Evolutionary conservation across 2,888 invertebrate species (phyloP).

Genomic region (Cotesia congregata): DNA sequence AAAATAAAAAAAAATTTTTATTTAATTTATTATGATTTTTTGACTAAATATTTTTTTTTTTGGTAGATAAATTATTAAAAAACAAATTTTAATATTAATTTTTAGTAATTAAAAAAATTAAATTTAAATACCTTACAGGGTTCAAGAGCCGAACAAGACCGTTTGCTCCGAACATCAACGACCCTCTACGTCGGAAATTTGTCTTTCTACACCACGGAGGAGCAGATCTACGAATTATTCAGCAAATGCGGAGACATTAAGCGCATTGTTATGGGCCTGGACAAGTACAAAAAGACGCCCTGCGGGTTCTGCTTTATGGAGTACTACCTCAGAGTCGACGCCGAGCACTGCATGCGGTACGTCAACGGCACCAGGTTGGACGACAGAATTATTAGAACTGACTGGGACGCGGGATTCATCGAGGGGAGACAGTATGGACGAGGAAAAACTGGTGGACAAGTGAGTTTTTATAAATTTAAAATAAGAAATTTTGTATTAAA

Average conservation of each 20-base stretch:
- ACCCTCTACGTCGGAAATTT: conserved; percentile 98
- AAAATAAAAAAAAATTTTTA: too few relatives aligned
- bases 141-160: conserved; percentile 89
- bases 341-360: conserved; percentile 89
- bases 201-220: conserved; percentile 98
- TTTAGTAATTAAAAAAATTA: not conserved
- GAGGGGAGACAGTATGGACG: conserved; percentile 99
- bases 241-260: conserved; percentile 95
- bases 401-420: conserved; percentile 99
- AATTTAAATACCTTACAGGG: conserved; percentile 74
- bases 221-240: conserved; percentile 97
- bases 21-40: too few relatives aligned
- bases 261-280: conserved; percentile 96
- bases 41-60: too few relatives aligned
- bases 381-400: conserved; percentile 96
- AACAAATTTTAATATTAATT: too few relatives aligned
- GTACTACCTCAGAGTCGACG: conserved; percentile 83
- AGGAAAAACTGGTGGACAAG: conserved; percentile 98
- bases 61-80: too few relatives aligned
- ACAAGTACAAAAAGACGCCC: conserved; percentile 97
- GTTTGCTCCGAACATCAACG: conserved; percentile 79
- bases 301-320: conserved; percentile 99
- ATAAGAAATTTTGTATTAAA: too few relatives aligned
- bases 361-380: conserved; percentile 97
- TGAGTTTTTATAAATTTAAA: conserved; percentile 62